A percentile compares a stretch with the other conserved stretches of the same genome.
These are phyloP conservation scores for Virgularia gustaviana DNA, from an alignment of 92 coral and sea anemone species.

Conservation along the genomic window DNA sequence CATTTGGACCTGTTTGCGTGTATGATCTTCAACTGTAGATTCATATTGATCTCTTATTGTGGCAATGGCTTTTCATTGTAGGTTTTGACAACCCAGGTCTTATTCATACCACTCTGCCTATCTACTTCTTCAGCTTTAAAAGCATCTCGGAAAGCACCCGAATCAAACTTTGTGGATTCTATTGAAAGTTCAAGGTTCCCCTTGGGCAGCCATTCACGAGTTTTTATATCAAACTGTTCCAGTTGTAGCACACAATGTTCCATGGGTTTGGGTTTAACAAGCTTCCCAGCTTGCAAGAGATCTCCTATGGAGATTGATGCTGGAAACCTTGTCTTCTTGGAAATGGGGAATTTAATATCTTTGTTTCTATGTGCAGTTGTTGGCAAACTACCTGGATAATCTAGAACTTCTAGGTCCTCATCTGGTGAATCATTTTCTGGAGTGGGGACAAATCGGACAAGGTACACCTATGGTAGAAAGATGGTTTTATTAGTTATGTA, in stretches of 20 bases:
- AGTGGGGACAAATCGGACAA: not conserved
- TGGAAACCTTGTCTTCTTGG: constrained; percentile 14
- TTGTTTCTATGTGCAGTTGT: not conserved
- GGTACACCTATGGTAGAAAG: not conserved
- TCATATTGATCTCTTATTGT: constrained; percentile 1
- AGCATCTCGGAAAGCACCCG: constrained; percentile 36
- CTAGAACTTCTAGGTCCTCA: not conserved
- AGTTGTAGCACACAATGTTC: not conserved
- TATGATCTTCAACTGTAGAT: constrained; percentile 14
- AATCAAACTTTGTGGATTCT: constrained; percentile 27
- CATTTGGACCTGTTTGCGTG: constrained; percentile 43
- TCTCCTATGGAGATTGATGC: constrained; percentile 57
- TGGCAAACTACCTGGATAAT: not conserved
- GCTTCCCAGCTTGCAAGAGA: constrained; percentile 62
- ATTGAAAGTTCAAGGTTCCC: not conserved
- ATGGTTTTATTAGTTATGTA: too few species aligned
- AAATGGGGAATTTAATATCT: not conserved
- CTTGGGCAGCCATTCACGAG: not conserved
- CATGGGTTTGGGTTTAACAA: constrained; percentile 56
- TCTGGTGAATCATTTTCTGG: not conserved
- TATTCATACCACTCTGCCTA: constrained; percentile 11
- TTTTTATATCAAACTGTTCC: constrained; percentile 17
- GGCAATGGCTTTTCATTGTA: constrained; percentile 7
- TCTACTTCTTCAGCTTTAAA: not conserved
- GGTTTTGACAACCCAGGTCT: constrained; percentile 24